Evolutionary conservation across 2,797 vertebrate genomes (phyloP).

Genomic region (Nannoperca australis): DNA sequence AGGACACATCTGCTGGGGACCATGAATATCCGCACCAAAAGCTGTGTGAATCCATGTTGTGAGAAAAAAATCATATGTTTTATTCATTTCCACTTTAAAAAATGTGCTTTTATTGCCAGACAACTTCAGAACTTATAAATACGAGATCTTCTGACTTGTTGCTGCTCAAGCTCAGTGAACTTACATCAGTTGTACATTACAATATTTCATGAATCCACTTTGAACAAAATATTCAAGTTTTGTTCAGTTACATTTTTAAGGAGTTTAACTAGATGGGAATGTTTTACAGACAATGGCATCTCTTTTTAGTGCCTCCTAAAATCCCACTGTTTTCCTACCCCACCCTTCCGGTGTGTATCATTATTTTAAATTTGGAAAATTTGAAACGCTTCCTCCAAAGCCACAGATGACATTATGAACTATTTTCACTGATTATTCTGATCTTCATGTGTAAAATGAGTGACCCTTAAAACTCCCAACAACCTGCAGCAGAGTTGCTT

Average conservation of each 20-base stretch:
- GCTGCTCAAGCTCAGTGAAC: no score
- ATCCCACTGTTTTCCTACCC: not conserved
- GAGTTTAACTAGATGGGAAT: not conserved
- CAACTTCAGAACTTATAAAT: not conserved
- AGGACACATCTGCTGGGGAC: not conserved
- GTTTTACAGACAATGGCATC: not conserved
- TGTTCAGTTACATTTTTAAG: not conserved
- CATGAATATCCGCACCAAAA: not conserved
- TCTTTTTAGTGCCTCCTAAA: not conserved
- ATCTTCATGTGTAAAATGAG: not conserved
- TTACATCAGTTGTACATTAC: not conserved
- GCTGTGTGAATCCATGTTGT: not conserved
- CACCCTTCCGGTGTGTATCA: no score
- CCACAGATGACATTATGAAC: not conserved
- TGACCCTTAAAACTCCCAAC: conserved; percentile 1
- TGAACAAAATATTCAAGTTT: not conserved
- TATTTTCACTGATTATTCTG: not conserved
- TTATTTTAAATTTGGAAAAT: not conserved
- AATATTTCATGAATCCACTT: not conserved
- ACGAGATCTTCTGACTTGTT: not conserved
- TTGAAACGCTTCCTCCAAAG: not conserved
- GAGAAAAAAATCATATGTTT: no score
- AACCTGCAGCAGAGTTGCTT: not conserved
- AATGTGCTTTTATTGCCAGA: not conserved
- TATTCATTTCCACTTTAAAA: not conserved